Evolutionary conservation across 2,797 vertebrate genomes (phyloP), one percentile per base, ranked within the genome.

Genomic region (Leptodactylus fallax): DNA sequence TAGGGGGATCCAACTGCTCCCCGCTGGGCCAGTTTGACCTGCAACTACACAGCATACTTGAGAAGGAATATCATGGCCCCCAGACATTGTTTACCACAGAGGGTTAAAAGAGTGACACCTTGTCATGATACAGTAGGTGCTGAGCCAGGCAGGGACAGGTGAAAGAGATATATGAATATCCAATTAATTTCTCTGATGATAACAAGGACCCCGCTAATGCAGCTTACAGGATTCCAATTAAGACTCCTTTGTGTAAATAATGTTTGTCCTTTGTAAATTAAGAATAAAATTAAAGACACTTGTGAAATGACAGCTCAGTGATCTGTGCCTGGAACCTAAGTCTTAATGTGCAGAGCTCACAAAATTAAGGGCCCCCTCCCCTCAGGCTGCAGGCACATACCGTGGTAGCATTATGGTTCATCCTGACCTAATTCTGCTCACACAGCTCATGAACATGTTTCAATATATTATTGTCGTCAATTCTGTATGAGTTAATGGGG

Each of bases 251-350:
- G 72, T 85, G 21, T 65, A 85, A 85, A 65, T 72, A 67, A 65
- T 53, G 56, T 78, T 85, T 79, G n/a, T 47, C 71, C 72, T 63
- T 60, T 77, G 71, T 77, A 74, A 85, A 79, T 79, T 65, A 79
- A 55, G 49, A 86, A 86, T 63, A 67, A 67, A 86, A 86, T 76
- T 49, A 51, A 19, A 12, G 9, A n/a, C 72, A 53, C 72, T 77
- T 36, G 25, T 71, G 67, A 71, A 14, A 45, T 45, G 65, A 27
- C 12, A 25, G 12, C 65, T 69, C 25, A 7, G 25, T 27, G 65
- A 69, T 25, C 10, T 65, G 63, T 13, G 65, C 13, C 6, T 16
- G 65, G 25, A 25, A 65, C 58, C 58, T 61, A 65, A 65, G 10
- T 9, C n/a, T 23, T 23, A 10, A 65, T 65, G 11, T 65, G 6